Conservation (phyloP, 2,113 vertebrate genomes). For the Butorides virescens region DNA sequence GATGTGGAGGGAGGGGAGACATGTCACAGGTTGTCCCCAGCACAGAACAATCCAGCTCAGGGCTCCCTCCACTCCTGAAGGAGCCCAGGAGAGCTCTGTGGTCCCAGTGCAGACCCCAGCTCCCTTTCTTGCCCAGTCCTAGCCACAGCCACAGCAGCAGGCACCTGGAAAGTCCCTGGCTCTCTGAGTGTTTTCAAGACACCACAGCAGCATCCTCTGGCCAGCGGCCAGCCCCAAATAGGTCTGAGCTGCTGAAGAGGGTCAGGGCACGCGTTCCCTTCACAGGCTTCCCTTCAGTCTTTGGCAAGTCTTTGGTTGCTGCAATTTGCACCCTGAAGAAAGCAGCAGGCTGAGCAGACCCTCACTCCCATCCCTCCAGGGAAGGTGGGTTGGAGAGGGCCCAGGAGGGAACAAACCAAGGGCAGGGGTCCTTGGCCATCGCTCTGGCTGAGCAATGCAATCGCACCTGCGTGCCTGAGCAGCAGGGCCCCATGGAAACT, state of each 20-base stretch:
- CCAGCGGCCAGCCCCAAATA: not conserved
- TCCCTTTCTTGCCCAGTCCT: not conserved
- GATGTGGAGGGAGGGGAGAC: not conserved
- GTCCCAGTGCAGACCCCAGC: not conserved
- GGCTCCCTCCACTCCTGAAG: not conserved
- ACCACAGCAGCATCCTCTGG: not conserved
- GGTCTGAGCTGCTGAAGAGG: not conserved
- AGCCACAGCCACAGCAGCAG: not conserved
- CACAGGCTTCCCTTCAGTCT: not conserved
- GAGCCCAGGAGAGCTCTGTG: not conserved
- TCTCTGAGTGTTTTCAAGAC: not conserved
- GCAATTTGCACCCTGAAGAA: not conserved
- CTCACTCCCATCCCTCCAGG: not conserved
- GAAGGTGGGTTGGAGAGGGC: not conserved
- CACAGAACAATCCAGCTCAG: not conserved
- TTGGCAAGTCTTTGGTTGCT: not conserved
- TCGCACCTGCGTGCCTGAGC: rapidly evolving
- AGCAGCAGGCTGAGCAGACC: not conserved
- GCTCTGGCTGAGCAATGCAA: not conserved
- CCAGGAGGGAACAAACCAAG: not conserved
- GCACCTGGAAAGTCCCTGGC: conserved; percentile 47
- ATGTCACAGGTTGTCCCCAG: not conserved
- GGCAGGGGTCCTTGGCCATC: not conserved
- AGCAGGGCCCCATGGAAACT: not conserved
- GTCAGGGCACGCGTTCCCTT: not conserved